phyloP scores from a whole-genome alignment of 2,888 invertebrate species.

The Eristalinus aeneus region DNA sequence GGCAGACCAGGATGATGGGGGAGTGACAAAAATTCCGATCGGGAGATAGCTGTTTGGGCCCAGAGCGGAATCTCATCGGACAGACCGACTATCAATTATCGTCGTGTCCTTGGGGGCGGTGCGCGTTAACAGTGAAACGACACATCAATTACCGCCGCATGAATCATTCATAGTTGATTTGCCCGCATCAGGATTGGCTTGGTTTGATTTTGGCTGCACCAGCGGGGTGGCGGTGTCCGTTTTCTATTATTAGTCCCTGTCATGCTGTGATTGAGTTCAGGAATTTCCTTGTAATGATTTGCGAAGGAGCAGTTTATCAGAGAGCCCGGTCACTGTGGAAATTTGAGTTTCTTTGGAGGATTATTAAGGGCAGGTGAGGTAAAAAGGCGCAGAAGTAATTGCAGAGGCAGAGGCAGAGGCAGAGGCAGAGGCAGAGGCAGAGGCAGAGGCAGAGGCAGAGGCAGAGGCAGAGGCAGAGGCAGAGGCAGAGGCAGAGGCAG shows the following conservation, averaged over 20 bases:
- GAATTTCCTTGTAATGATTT: neutral
- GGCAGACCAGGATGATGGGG: neutral
- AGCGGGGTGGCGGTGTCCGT: neutral
- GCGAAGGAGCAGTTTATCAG: neutral
- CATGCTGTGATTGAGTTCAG: neutral
- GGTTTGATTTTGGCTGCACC: neutral
- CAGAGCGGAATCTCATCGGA: neutral
- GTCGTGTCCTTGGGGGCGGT: neutral
- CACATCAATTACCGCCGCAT: neutral
- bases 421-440: neutral
- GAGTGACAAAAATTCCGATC: neutral
- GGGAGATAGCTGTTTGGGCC: neutral
- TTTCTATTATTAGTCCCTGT: neutral
- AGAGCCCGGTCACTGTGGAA: no score
- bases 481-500: neutral
- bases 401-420: no score
- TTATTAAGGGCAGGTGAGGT: no score
- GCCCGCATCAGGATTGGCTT: neutral
- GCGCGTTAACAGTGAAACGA: neutral
- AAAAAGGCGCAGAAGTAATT: no score
- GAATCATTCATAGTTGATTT: neutral
- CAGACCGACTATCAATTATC: neutral
- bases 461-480: neutral
- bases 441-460: neutral
- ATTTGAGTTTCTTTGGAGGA: neutral